Evolutionary conservation across 2,888 invertebrate genomes (phyloP).

Genomic region (Hermaeophaga mercurialis): DNA sequence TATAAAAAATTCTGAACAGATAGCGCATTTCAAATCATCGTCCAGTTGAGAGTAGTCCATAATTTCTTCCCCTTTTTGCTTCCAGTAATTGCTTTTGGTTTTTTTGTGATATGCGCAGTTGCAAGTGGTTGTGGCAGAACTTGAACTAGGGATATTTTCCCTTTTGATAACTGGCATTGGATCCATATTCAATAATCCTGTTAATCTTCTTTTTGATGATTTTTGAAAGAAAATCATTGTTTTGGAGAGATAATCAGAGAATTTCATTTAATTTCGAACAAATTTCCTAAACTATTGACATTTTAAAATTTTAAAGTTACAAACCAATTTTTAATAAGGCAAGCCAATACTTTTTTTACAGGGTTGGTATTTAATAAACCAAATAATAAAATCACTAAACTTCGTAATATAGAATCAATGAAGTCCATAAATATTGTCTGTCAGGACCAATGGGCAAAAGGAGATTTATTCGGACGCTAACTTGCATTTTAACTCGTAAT

Average conservation of each 20-base stretch:
- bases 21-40: conserved; percentile 71
- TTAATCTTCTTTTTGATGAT: neutral
- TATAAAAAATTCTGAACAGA: conserved; percentile 76
- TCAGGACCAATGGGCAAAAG: no score
- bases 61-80: neutral
- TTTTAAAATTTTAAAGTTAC: neutral
- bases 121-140: neutral
- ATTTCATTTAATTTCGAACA: neutral
- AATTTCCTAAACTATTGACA: neutral
- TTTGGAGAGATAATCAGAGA: neutral
- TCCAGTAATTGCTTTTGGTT: neutral
- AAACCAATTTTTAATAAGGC: no score
- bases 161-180: neutral
- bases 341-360: no score
- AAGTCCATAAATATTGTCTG: no score
- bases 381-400: no score
- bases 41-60: neutral
- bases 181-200: neutral
- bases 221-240: neutral
- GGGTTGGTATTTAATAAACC: no score
- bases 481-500: no score
- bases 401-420: no score
- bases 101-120: neutral
- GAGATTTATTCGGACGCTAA: no score
- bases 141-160: neutral